Conservation (phyloP, 2,113 vertebrate species). For the Verasper variegatus region DNA sequence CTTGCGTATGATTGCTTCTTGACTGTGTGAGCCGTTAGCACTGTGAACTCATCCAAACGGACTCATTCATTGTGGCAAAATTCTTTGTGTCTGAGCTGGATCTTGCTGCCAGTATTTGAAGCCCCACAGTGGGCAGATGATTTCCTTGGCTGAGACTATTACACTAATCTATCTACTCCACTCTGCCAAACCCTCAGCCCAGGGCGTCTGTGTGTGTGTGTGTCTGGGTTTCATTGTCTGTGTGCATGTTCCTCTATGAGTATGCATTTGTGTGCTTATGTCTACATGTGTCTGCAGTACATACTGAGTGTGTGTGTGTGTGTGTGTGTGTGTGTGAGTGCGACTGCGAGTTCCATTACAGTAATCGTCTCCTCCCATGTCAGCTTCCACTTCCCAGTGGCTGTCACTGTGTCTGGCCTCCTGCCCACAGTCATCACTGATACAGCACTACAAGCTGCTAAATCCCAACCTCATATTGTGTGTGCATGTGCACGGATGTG, state of each 20-base stretch:
- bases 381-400: slow-evolving; percentile 31
- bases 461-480: background rate
- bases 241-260: slow-evolving; percentile 12
- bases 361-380: slow-evolving; percentile 36
- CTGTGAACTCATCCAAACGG: slow-evolving; percentile 60
- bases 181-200: slow-evolving; percentile 74
- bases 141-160: slow-evolving; percentile 78
- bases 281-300: slow-evolving; percentile 19
- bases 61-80: slow-evolving; percentile 67
- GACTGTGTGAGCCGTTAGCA: slow-evolving; percentile 38
- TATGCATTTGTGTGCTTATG: slow-evolving; percentile 19
- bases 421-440: slow-evolving; percentile 40
- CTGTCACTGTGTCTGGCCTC: slow-evolving; percentile 26
- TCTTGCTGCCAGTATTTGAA: slow-evolving; percentile 73
- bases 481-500: background rate
- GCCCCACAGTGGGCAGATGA: slow-evolving; percentile 78
- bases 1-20: slow-evolving; percentile 30
- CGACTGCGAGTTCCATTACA: slow-evolving; percentile 28
- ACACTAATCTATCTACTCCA: slow-evolving; percentile 77
- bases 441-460: slow-evolving; percentile 4
- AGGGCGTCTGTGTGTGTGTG: slow-evolving; percentile 44
- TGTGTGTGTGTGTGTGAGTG: background rate
- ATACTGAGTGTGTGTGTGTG: background rate
- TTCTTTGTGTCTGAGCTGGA: slow-evolving; percentile 71
- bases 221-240: slow-evolving; percentile 48